Conservation (phyloP, 1,140 invertebrate genomes). For the Parapsyche elsis region DNA sequence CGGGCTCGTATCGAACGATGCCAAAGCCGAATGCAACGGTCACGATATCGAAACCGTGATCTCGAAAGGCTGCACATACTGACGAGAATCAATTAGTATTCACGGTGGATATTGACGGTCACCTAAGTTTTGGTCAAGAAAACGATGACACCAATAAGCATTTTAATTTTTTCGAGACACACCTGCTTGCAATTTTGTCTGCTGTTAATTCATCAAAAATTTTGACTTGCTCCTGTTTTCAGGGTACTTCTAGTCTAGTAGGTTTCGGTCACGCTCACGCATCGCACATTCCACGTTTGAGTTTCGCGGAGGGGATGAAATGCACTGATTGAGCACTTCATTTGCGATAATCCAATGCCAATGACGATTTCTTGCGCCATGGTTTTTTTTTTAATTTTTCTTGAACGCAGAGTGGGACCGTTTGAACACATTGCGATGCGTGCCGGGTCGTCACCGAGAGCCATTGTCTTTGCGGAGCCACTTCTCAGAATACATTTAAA, state of each 20-base stretch:
- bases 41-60: background rate
- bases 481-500: slow-evolving; percentile 55
- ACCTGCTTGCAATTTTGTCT: no score
- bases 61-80: slow-evolving; percentile 7
- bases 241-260: no score
- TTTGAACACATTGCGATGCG: slow-evolving; percentile 52
- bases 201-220: no score
- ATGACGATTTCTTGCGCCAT: background rate
- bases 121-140: slow-evolving; percentile 24
- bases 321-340: no score
- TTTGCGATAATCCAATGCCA: no score
- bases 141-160: slow-evolving; percentile 37
- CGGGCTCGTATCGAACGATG: background rate
- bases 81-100: slow-evolving; percentile 20
- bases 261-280: no score
- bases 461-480: slow-evolving; percentile 52
- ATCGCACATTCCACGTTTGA: no score
- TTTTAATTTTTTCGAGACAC: background rate
- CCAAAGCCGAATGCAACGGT: background rate
- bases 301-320: no score
- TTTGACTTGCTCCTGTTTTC: no score
- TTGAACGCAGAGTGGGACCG: background rate
- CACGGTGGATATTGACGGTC: background rate
- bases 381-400: background rate
- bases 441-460: slow-evolving; percentile 45